Base-by-base conservation (phyloP, 2,113 vertebrate species). In the Serilophus lunatus region DNA sequence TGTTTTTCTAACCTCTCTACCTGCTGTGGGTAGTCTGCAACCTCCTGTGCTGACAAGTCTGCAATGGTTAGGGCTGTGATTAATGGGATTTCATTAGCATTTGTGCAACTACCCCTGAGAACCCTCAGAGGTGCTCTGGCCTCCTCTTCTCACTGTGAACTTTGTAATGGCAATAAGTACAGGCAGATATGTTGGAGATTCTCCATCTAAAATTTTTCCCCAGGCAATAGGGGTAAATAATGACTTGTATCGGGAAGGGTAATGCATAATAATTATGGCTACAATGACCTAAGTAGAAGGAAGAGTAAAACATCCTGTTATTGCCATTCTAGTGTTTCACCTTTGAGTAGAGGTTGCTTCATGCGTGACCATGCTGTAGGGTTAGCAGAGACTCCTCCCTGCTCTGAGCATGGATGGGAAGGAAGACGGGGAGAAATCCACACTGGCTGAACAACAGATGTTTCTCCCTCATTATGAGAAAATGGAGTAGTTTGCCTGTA, bases 1-100 rank as follows among this genome's bases (percentile, higher is more conserved):
- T 95, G 90, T 96, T 95, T 96, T 96, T 78, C 80, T 96, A 95
- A 95, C 90, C 95, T 93, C 56, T 93, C 94, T 94, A 90, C 86
- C 88, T 96, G 86, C 88, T 72, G 82, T 38, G 82, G 88, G 65
- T 78, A 93, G 86, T 54, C 93, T 82, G 56, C 76, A 95, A 29
- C 82, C 92, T 96, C 90, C 80, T 94, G 82, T 88, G 80, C 88
- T 96, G 96, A 96, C 93, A 94, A 72, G 80, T 42, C 53, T 63
- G 53, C 9, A 10, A 56, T 84, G 65, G 88, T 85, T 85, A 63
- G 42, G 59, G 71, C 66, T 80, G 76, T 96, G 96, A 94, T 94
- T 95, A 95, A 96, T 95, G 87, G 90, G 59, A 36, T 94, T 95
- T 95, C 92, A 91, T 90, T 93, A 96, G 44, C 0, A 2, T 61